Conservation (phyloP, 2,797 vertebrate genomes). For the Threskiornis aethiopicus region DNA sequence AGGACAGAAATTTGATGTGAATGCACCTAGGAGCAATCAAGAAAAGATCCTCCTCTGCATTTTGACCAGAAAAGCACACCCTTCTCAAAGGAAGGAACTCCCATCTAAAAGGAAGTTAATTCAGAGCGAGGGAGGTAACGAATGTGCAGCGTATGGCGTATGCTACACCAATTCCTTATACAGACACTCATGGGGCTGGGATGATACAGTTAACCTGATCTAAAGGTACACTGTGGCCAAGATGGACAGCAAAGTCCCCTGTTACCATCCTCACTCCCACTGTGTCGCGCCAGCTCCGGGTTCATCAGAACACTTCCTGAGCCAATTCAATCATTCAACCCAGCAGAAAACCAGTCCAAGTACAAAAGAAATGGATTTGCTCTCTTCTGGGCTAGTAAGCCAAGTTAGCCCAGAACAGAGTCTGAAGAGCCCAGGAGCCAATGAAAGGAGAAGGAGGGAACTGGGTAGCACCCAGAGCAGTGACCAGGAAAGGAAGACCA, state of each 20-base stretch:
- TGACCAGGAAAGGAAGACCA: neutral
- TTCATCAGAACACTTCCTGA: neutral
- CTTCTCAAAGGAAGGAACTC: neutral
- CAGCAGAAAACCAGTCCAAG: neutral
- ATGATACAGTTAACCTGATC: neutral
- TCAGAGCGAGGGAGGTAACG: neutral
- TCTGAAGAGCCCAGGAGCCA: neutral
- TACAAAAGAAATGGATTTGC: neutral
- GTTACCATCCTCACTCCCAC: neutral
- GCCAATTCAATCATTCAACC: neutral
- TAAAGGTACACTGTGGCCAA: neutral
- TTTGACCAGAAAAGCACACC: neutral
- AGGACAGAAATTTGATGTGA: neutral
- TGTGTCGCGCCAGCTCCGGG: accelerated
- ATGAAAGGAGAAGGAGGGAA: neutral
- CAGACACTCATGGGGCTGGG: neutral
- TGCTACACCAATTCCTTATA: neutral
- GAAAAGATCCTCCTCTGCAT: neutral
- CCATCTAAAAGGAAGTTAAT: neutral
- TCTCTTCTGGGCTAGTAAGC: neutral
- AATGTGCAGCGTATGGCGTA: neutral
- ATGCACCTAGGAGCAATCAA: neutral
- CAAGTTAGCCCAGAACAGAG: neutral
- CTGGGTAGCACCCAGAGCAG: neutral
- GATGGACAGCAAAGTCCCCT: neutral